Evolutionary conservation across 1,140 invertebrate genomes (phyloP).

Genomic region (Megalopta genalis): DNA sequence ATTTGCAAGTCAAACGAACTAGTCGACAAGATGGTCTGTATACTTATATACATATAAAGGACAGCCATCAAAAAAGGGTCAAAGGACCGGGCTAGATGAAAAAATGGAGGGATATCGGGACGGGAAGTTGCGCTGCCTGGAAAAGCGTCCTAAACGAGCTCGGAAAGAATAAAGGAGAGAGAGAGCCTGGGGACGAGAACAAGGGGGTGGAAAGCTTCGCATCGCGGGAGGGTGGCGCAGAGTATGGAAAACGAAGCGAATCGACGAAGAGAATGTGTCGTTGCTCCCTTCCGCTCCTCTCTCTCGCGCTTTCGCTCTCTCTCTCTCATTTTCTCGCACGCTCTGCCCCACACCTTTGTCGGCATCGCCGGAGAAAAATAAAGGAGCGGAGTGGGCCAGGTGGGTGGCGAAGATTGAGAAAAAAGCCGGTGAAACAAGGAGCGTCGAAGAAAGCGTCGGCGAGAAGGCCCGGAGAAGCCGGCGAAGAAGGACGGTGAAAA

Average conservation of each 20-base stretch:
- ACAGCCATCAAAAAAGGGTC: conserved; percentile 12
- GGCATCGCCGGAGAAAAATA: not conserved
- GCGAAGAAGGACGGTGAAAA: not conserved
- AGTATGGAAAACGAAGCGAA: conserved; percentile 51
- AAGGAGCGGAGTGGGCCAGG: conserved; percentile 4
- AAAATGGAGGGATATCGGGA: conserved; percentile 37
- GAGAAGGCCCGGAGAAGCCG: not conserved
- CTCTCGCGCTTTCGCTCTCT: too few relatives aligned
- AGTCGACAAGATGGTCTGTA: conserved; percentile 63
- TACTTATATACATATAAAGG: conserved; percentile 37
- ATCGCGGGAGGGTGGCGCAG: conserved; percentile 34
- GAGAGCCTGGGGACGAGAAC: conserved; percentile 2
- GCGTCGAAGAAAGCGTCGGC: not conserved
- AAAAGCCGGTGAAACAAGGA: not conserved
- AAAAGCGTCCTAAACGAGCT: not conserved
- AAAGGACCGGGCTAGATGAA: not conserved
- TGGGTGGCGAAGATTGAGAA: conserved; percentile 6
- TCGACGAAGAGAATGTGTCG: conserved; percentile 49
- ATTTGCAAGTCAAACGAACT: conserved; percentile 77
- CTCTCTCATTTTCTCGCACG: not conserved
- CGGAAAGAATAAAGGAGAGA: not conserved
- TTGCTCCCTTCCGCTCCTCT: not conserved
- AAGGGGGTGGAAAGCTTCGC: conserved; percentile 15
- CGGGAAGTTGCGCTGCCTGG: conserved; percentile 3
- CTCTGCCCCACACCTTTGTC: not conserved